phyloP scores from a whole-genome alignment of 2,888 invertebrate species.

The Parthenolecanium corni region DNA sequence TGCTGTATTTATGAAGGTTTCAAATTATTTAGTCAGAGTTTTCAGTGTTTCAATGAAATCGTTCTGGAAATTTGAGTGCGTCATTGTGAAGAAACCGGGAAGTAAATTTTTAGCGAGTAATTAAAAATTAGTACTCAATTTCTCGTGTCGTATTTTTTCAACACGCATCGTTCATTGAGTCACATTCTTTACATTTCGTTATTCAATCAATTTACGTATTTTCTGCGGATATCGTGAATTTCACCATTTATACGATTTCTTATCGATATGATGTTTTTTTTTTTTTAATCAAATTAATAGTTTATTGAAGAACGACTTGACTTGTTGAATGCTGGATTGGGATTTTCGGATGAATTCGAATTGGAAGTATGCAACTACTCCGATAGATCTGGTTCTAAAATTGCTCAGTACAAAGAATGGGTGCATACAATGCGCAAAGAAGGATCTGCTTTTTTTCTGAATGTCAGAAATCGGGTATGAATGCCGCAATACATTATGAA shows the following conservation, averaged over 20 bases:
- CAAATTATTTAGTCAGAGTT: too few relatives aligned
- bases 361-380: constrained; percentile 65
- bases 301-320: constrained; percentile 90
- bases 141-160: too few relatives aligned
- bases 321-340: constrained; percentile 81
- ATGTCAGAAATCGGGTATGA: constrained; percentile 73
- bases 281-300: too few relatives aligned
- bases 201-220: background rate
- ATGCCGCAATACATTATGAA: constrained; percentile 1
- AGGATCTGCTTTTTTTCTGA: constrained; percentile 72
- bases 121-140: too few relatives aligned
- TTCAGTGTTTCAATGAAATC: too few relatives aligned
- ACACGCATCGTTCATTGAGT: too few relatives aligned
- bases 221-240: background rate
- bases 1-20: too few relatives aligned
- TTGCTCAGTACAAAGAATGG: constrained; percentile 70
- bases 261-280: constrained; percentile 33
- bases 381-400: constrained; percentile 51
- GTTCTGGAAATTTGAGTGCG: too few relatives aligned
- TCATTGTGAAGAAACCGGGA: too few relatives aligned
- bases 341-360: constrained; percentile 92
- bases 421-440: constrained; percentile 64
- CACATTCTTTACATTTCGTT: too few relatives aligned
- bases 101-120: too few relatives aligned
- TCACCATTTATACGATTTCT: background rate